Percentiles rank a stretch among this genome's conserved stretches.
Evolutionary conservation across 2,113 vertebrate species (phyloP).

Genomic region (Lagopus leucura): DNA sequence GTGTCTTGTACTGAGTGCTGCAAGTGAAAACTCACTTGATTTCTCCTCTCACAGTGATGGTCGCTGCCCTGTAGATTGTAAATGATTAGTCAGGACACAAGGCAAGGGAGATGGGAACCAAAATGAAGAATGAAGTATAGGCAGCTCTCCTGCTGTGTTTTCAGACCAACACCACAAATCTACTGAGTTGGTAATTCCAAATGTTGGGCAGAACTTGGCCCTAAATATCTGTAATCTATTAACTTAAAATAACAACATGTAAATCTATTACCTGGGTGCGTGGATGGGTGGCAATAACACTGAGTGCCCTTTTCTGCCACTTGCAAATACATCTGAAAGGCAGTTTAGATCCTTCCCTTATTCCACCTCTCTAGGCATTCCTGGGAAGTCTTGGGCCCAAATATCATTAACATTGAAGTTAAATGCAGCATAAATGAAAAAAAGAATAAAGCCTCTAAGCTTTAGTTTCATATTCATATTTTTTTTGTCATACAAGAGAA

Average conservation of each 20-base stretch:
- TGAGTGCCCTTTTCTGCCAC: neutral
- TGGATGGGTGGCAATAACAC: neutral
- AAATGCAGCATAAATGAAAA: neutral
- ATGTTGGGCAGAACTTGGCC: neutral
- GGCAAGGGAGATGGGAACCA: neutral
- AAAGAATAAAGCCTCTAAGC: neutral
- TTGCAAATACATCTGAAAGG: neutral
- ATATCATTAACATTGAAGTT: neutral
- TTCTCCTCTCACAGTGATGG: fast-evolving
- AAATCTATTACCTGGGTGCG: fast-evolving
- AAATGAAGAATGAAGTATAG: neutral
- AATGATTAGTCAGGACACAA: neutral
- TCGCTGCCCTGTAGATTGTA: neutral
- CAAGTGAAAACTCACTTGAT: neutral
- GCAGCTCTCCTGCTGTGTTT: fast-evolving
- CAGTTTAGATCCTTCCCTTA: neutral
- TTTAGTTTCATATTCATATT: neutral
- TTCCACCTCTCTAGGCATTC: neutral
- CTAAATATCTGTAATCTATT: neutral
- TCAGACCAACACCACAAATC: neutral
- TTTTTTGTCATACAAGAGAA: neutral
- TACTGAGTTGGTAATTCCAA: neutral
- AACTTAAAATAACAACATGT: neutral
- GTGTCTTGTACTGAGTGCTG: neutral
- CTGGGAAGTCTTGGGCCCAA: neutral